Base-by-base conservation (phyloP, 2,797 vertebrate genomes). In the Heterohyrax brucei region DNA sequence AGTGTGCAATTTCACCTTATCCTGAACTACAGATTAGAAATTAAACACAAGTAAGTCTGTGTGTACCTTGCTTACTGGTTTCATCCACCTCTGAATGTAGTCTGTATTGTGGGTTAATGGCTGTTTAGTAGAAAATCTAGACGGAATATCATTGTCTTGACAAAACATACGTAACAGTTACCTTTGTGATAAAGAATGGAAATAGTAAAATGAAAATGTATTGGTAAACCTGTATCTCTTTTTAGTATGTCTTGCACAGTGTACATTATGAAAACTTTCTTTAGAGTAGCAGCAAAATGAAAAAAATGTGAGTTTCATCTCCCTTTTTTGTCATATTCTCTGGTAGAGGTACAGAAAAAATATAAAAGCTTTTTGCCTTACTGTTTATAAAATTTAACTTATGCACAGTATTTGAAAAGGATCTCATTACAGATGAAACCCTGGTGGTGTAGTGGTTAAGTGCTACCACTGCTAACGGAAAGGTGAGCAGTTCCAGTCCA, bases 301-400 rank as follows among this genome's bases (percentile, higher is more conserved):
- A 92, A 94, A 85, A 28, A 61, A 87, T 77, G 77, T 90, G n/a
- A 86, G 24, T 85, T 93, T 95, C 4, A 50, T 13, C 28, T 78
- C 10, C 7, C 66, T 84, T 56, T 28, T 59, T n/a, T 76, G 46
- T 70, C 46, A 68, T 70, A 75, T 30, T 16, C 28, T 56, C 82
- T 88, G 18, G 28, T 85, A 85, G 78, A 87, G 39, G 39, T 77
- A 82, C 16, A 85, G 50, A 85, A 92, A 95, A 87, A 86, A 39
- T 4, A 78, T 3, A 91, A 77, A 91, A 86, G 13, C 33, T 9
- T 87, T 53, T 9, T 75, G 39, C 90, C 77, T 91, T 81, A 77
- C 59, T 92, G 70, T 70, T 46, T 93, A 66, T 16, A 95, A 84
- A 50, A 82, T 94, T 94, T 75, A 95, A 73, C 53, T 56, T 89